Conservation (phyloP, 2,797 vertebrate species). For the Gymnopithys bicolor region DNA sequence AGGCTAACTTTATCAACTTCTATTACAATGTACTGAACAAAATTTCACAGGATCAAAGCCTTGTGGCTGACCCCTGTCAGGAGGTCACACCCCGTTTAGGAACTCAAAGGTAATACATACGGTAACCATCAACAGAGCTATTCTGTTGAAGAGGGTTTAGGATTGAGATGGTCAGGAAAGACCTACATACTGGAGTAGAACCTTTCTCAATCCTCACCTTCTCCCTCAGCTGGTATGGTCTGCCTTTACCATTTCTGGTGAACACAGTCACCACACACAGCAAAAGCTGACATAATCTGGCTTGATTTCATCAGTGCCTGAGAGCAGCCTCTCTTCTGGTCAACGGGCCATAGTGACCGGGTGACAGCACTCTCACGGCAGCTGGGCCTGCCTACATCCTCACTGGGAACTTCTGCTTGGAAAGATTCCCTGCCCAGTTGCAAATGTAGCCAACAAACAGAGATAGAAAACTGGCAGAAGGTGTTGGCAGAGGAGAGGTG, state of each 20-base stretch:
- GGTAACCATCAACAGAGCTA: background rate
- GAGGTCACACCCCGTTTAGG: background rate
- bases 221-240: background rate
- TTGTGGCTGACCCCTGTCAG: background rate
- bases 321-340: background rate
- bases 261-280: background rate
- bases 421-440: background rate
- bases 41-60: background rate
- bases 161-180: background rate
- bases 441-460: background rate
- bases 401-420: background rate
- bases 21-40: background rate
- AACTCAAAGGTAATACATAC: background rate
- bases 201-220: background rate
- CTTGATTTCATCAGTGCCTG: background rate
- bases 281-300: background rate
- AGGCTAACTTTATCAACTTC: background rate
- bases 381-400: background rate
- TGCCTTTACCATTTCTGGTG: background rate
- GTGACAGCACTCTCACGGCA: background rate
- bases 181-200: background rate
- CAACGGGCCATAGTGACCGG: rapidly evolving
- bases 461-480: background rate
- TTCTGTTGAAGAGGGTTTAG: background rate
- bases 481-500: background rate